Base-by-base conservation (phyloP, 1,140 invertebrate species). In the Lepidotrigona ventralis region DNA sequence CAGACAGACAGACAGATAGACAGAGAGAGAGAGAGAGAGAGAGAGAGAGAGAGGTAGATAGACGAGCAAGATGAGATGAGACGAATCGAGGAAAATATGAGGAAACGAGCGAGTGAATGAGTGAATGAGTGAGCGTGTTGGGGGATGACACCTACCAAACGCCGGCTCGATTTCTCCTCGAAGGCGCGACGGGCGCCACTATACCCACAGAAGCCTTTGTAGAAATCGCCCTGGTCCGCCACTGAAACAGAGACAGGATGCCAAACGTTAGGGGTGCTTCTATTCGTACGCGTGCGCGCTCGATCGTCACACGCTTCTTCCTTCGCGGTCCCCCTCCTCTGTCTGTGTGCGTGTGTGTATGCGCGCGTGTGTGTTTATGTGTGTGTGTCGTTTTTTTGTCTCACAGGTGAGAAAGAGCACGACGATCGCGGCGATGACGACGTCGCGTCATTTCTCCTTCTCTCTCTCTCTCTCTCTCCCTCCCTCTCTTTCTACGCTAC, bases 151-250 rank as follows among this genome's bases (percentile, higher is more conserved):
- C 96, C 95, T 96, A 96, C 96, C 96, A 95, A 95, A 95, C 96
- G 95, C 88, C 95, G 95, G 94, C 94, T 95, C 90, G 96, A 93
- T 94, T 96, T 96, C 93, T 96, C 95, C 93, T 96, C 95, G 87
- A 92, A 93, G 93, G 92, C 92, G 92, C 95, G 94, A 94, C 94
- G 94, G 93, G 94, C 91, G 92, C 94, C 94, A 94, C 94, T 95
- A 94, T 94, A 95, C 93, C 92, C 93, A 93, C 94, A 95, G 96
- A 95, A 96, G 96, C 95, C 95, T 96, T 97, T 97, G 97, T 96
- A 97, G 96, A 96, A 96, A 96, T 97, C 96, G 95, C 95, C 95
- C 95, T 96, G 95, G 95, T 96, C 95, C 95, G 96, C 97, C 96
- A 97, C 97, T 97, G 96, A 95, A 96, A 96, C 95, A 96, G 95